A percentile compares a stretch with the other conserved stretches of the same genome.
Evolutionary conservation across 2,797 vertebrate species (phyloP).

Genomic region (Neosilurus hyrtlii): DNA sequence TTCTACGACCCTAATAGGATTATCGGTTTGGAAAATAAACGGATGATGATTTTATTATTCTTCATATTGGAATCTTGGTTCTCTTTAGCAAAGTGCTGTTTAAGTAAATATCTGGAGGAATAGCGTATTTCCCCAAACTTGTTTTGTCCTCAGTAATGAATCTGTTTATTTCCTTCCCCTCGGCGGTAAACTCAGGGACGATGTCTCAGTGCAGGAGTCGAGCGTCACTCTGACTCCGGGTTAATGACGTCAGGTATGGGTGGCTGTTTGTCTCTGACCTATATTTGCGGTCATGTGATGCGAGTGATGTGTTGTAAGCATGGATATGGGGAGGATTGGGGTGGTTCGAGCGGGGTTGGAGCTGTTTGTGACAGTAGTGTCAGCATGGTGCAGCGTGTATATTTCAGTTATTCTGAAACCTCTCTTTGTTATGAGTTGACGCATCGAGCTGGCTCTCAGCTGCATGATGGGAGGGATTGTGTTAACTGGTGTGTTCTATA

Average conservation of each 20-base stretch:
- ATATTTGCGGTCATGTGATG: conserved; percentile 64
- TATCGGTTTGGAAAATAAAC: too few relatives aligned
- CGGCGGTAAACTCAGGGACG: not conserved
- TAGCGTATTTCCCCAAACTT: not conserved
- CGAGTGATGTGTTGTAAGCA: conserved; percentile 61
- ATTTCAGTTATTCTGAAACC: too few relatives aligned
- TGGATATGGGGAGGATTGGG: conserved; percentile 14
- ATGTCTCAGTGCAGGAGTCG: not conserved
- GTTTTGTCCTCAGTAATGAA: not conserved
- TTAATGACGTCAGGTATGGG: conserved; percentile 42
- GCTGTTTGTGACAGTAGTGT: not conserved
- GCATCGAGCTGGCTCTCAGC: too few relatives aligned
- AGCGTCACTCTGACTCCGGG: not conserved
- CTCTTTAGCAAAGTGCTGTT: not conserved
- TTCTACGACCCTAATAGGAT: too few relatives aligned
- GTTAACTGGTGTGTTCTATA: too few relatives aligned
- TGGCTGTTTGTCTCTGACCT: conserved; percentile 59
- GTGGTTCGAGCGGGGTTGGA: conserved; percentile 33
- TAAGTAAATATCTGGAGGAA: not conserved
- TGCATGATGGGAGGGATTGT: too few relatives aligned
- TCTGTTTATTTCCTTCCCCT: conserved; percentile 12
- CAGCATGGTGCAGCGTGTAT: not conserved
- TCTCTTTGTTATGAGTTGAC: too few relatives aligned
- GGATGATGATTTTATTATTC: not conserved
- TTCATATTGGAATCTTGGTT: not conserved